Evolutionary conservation across 2,113 vertebrate species (phyloP).

Genomic region (Apistogramma diplotaenia): DNA sequence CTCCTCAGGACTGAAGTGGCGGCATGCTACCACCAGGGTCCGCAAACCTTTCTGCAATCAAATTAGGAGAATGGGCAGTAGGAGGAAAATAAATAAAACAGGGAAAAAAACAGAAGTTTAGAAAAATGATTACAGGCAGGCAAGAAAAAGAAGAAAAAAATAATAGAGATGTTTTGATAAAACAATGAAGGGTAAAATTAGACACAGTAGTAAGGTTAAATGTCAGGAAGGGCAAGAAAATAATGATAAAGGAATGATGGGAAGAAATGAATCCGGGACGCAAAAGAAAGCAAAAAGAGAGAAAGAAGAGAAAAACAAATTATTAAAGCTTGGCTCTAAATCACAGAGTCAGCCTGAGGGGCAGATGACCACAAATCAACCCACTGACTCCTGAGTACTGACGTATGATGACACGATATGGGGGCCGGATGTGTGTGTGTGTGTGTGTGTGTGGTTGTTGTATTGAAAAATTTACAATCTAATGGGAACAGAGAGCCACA

Average conservation of each 20-base stretch:
- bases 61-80: not conserved
- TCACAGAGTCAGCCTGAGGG: conserved; percentile 28
- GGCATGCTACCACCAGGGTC: conserved; percentile 91
- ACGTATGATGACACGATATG: conserved; percentile 17
- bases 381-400: conserved; percentile 3
- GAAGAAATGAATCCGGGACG: not conserved
- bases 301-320: conserved; percentile 18
- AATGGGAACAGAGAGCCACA: not conserved
- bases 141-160: not conserved
- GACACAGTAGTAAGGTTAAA: not conserved
- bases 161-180: not conserved
- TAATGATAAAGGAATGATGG: not conserved
- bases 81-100: not conserved
- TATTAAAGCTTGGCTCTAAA: conserved; percentile 29
- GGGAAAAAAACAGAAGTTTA: not conserved
- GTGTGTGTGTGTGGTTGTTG: not conserved
- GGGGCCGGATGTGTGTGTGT: not conserved
- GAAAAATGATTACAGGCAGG: not conserved
- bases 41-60: conserved; percentile 89
- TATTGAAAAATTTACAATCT: conserved; percentile 23
- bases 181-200: not conserved
- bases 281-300: not conserved
- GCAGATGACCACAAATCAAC: conserved; percentile 49
- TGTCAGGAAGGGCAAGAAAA: not conserved
- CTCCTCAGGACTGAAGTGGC: conserved; percentile 86